phyloP scores from a whole-genome alignment of 2,888 invertebrate species.

The Meiosimyza decipiens region DNA sequence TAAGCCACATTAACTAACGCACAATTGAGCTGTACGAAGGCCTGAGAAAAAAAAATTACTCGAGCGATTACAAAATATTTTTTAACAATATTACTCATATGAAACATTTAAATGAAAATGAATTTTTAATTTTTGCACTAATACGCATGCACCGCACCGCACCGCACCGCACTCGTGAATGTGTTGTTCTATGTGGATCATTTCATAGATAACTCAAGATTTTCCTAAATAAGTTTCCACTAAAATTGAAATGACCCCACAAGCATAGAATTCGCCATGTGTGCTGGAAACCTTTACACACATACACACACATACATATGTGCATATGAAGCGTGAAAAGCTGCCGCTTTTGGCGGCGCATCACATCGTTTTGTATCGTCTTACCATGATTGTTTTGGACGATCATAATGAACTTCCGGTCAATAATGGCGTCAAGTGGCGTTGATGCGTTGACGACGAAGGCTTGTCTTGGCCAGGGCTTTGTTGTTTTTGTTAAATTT shows the following conservation, averaged over 20 bases:
- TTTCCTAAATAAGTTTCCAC: no score
- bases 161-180: no score
- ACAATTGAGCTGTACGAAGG: constrained; percentile 17
- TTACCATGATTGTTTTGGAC: constrained; percentile 17
- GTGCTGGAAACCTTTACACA: not conserved
- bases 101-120: no score
- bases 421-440: constrained; percentile 19
- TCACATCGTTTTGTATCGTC: no score
- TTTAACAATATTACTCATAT: no score
- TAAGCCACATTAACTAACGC: constrained; percentile 11
- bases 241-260: no score
- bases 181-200: no score
- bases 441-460: constrained; percentile 14
- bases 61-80: no score
- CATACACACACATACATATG: not conserved
- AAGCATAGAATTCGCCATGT: no score
- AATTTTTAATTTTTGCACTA: no score
- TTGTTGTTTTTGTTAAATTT: not conserved
- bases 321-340: constrained; percentile 54
- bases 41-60: not conserved
- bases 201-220: no score
- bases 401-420: constrained; percentile 58
- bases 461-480: constrained; percentile 17
- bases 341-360: constrained; percentile 14
- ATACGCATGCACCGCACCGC: no score